These are phyloP conservation scores for Drosophila parthenogenetica DNA, from an alignment of 2,888 invertebrate species.

Conservation along the genomic window DNA sequence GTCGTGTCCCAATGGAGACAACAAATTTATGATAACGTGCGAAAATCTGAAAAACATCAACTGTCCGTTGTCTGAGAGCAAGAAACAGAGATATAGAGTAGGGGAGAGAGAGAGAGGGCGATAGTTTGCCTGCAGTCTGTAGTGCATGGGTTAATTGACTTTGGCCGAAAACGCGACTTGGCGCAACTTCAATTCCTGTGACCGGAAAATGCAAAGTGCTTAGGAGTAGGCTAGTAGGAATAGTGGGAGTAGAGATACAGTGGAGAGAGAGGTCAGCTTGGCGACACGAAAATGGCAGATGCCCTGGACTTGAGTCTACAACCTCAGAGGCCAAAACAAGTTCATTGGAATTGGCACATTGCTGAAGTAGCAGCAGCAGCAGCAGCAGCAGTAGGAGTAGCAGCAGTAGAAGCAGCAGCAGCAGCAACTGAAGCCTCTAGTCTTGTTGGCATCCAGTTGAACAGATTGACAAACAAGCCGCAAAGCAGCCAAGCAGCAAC, in stretches of 20 bases:
- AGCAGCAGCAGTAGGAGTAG: not conserved
- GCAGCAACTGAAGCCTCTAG: slow-evolving; percentile 23
- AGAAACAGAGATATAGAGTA: not conserved
- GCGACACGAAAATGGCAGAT: slow-evolving; percentile 33
- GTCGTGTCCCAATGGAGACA: slow-evolving; percentile 50
- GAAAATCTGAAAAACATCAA: slow-evolving; percentile 57
- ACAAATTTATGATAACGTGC: slow-evolving; percentile 69
- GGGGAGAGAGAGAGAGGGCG: not conserved
- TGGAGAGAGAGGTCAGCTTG: slow-evolving; percentile 10
- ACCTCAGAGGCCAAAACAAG: slow-evolving; percentile 54
- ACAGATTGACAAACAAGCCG: slow-evolving; percentile 81
- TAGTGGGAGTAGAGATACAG: not conserved
- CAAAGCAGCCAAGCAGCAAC: slow-evolving; percentile 75
- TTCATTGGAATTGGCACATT: slow-evolving; percentile 72
- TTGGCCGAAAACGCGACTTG: slow-evolving; percentile 57
- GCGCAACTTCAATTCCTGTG: slow-evolving; percentile 58
- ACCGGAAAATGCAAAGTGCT: slow-evolving; percentile 60
- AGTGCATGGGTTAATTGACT: slow-evolving; percentile 60
- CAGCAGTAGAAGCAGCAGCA: not conserved
- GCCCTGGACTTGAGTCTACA: slow-evolving; percentile 12
- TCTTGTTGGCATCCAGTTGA: slow-evolving; percentile 67
- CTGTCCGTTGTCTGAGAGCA: not conserved
- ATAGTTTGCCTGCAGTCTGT: not conserved
- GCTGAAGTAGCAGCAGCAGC: slow-evolving; percentile 38
- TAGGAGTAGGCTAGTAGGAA: slow-evolving; percentile 16